phyloP scores from a whole-genome alignment of 1,140 invertebrate species.

The Gryllus bimaculatus region DNA sequence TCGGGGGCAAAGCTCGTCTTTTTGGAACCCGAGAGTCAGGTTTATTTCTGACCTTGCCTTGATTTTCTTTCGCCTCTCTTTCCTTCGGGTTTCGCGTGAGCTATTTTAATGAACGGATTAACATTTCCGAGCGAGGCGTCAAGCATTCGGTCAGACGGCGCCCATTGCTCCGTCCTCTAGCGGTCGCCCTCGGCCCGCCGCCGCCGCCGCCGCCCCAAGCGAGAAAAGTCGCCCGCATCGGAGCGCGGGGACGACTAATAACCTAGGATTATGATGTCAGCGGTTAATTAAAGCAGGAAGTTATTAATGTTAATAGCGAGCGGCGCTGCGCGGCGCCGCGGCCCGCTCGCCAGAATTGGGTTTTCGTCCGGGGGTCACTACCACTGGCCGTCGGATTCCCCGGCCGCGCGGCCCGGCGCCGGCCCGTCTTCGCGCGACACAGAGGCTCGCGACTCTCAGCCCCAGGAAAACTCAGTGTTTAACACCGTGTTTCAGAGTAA shows the following conservation, averaged over 20 bases:
- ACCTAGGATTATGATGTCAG: constrained; percentile 4
- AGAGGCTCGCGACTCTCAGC: too few relatives aligned
- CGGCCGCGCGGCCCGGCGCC: too few relatives aligned
- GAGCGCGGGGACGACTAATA: neutral
- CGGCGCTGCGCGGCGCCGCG: too few relatives aligned
- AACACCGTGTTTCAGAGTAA: too few relatives aligned
- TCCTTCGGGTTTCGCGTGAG: neutral
- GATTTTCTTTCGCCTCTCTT: neutral
- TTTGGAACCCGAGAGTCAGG: neutral
- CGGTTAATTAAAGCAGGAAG: neutral
- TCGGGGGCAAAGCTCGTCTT: too few relatives aligned
- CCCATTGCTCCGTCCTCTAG: neutral
- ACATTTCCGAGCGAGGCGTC: neutral
- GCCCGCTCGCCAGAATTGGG: neutral
- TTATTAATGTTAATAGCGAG: neutral
- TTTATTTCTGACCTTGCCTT: neutral
- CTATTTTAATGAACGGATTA: neutral
- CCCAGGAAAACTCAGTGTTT: too few relatives aligned
- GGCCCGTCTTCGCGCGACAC: too few relatives aligned
- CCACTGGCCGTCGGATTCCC: neutral
- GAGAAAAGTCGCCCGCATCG: neutral
- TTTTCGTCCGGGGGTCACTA: neutral
- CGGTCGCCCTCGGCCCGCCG: neutral
- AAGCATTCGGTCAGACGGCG: neutral
- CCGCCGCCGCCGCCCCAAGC: neutral